Evolutionary conservation across 2,888 invertebrate species (phyloP), one percentile per base, ranked within the genome.

Genomic region (Melipona bicolor): DNA sequence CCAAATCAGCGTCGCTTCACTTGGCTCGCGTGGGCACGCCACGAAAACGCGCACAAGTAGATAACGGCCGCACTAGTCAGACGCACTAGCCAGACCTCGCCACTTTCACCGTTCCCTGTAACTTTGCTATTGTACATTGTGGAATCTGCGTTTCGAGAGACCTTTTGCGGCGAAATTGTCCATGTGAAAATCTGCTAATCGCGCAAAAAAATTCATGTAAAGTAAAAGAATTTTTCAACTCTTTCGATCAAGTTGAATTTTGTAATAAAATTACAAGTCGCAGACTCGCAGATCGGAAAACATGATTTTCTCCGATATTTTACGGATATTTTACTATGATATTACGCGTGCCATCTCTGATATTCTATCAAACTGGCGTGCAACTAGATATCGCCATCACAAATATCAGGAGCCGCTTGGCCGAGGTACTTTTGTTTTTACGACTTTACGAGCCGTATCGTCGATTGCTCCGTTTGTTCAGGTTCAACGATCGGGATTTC

Each of bases 1-100:
- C 0, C 32, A 32, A 32, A 32, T 36, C 36, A 36, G 36, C 36
- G 36, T 56, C 32, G 64, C 61, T 77, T 67, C 32, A 64, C 52
- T 19, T 65, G 50, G 21, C 17, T 61, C 36, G 15, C 15, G 13
- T 49, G 49, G 36, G 13, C 73, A 32, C 36, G 70, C 59, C 73
- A 64, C 69, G 81, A 70, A 68, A 80, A 77, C 52, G 79, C 59
- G 56, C 32, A 69, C 86, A 91, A 92, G 92, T 92, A 92, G 92
- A 92, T 92, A 91, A 90, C 81, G 84, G 84, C 87, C 85, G 84
- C 88, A 88, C 88, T 91, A 90, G 92, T 91, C 92, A 91, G 92
- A 91, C 92, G 71, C 56, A 49, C 65, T 67, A 62, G 81, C 81
- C 76, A 43, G 56, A 36, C 65, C 21, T 36, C 13, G 21, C 19